These are phyloP conservation scores for Nesospiza acunhae DNA, from an alignment of 2,113 vertebrate species.

Conservation along the genomic window DNA sequence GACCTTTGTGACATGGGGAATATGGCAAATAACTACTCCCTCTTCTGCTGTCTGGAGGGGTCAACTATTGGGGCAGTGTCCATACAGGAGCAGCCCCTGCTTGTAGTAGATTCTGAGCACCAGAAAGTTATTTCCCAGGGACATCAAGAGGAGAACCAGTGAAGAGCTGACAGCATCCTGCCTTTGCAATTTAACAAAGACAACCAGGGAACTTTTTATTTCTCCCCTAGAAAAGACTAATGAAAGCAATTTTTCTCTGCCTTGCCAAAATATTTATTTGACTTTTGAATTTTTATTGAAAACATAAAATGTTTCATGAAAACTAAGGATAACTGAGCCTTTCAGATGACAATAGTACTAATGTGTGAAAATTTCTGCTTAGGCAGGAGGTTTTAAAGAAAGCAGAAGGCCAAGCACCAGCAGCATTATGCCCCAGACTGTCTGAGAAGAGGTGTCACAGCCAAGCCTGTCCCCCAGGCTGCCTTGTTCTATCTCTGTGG, in stretches of 20 bases:
- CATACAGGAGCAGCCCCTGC: neutral
- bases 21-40: neutral
- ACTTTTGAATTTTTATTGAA: slow-evolving; percentile 23
- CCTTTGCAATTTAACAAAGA: neutral
- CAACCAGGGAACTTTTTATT: neutral
- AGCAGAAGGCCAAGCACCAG: neutral
- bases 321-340: neutral
- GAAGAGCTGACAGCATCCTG: neutral
- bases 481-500: neutral
- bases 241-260: neutral
- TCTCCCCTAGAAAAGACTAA: neutral
- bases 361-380: neutral
- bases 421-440: neutral
- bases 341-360: neutral
- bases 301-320: neutral
- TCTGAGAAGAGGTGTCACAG: neutral
- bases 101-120: neutral
- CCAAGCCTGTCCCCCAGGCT: neutral
- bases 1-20: neutral
- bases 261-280: neutral
- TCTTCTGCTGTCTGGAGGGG: neutral
- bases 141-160: neutral
- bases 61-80: neutral
- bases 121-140: neutral
- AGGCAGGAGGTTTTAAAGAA: neutral